These are phyloP conservation scores for Tadarida brasiliensis DNA, from an alignment of 2,797 vertebrate genomes.

Conservation along the genomic window DNA sequence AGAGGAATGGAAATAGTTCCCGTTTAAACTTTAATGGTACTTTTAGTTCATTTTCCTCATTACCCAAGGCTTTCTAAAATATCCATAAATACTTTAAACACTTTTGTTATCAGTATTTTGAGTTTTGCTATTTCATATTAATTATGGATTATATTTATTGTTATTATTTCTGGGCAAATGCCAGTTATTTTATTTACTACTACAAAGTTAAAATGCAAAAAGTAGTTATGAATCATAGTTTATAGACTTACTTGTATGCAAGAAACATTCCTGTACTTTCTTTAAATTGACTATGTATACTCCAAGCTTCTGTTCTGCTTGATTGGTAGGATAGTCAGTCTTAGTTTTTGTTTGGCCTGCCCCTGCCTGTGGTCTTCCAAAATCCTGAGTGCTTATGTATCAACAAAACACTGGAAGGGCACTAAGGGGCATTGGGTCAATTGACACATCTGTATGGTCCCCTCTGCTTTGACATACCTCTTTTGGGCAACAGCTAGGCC, in stretches of 20 bases:
- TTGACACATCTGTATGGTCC: not conserved
- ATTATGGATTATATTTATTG: constrained; percentile 36
- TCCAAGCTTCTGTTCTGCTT: not conserved
- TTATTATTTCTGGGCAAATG: constrained; percentile 13
- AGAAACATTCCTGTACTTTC: not conserved
- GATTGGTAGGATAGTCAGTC: not conserved
- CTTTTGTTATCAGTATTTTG: not conserved
- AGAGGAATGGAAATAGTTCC: not conserved
- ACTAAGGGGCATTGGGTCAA: not conserved
- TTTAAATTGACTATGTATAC: not conserved
- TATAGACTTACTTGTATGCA: not conserved
- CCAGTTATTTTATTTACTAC: constrained; percentile 12
- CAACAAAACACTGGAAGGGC: not conserved
- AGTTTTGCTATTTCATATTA: constrained; percentile 7
- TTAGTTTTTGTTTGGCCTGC: not conserved
- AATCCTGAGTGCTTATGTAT: not conserved
- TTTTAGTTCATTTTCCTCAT: constrained; percentile 19
- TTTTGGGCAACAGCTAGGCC: not conserved
- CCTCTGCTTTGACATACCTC: not conserved
- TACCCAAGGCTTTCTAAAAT: not conserved
- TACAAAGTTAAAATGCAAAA: constrained; percentile 34
- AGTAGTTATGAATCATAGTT: constrained; percentile 28
- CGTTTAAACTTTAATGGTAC: constrained; percentile 41
- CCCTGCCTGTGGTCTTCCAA: not conserved
- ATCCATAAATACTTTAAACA: constrained; percentile 32